phyloP scores from a whole-genome alignment of 2,888 invertebrate species.

The Synergus japonicus region DNA sequence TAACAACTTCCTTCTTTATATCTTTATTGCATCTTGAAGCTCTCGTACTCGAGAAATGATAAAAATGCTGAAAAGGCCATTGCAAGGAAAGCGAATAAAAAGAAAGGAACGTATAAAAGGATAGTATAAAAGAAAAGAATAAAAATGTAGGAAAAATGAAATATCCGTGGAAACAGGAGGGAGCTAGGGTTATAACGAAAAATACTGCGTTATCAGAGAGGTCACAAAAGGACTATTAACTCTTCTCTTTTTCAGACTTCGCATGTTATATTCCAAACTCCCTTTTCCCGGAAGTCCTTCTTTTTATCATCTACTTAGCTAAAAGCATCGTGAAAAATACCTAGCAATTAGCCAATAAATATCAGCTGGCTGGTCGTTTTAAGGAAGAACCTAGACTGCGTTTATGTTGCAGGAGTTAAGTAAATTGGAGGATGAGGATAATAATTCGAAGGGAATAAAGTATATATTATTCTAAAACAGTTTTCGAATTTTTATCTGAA shows the following conservation, averaged over 20 bases:
- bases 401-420: slow-evolving; percentile 11
- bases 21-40: background rate
- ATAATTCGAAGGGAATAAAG: background rate
- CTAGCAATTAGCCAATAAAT: slow-evolving; percentile 52
- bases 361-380: slow-evolving; percentile 10
- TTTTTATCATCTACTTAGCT: slow-evolving; percentile 53
- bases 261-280: slow-evolving; percentile 35
- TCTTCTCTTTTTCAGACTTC: slow-evolving; percentile 19
- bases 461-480: background rate
- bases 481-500: too few relatives aligned
- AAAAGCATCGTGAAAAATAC: slow-evolving; percentile 54
- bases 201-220: slow-evolving; percentile 34
- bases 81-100: background rate
- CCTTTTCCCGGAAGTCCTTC: slow-evolving; percentile 17
- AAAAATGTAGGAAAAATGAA: slow-evolving; percentile 18
- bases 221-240: slow-evolving; percentile 27
- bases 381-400: background rate
- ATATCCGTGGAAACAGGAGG: background rate
- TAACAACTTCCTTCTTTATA: background rate
- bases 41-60: background rate
- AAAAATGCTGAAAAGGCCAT: background rate
- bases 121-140: background rate
- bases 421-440: slow-evolving; percentile 18
- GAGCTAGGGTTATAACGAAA: slow-evolving; percentile 29
- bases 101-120: background rate